Base-by-base conservation (phyloP, 2,113 vertebrate genomes). In the Cololabis saira region DNA sequence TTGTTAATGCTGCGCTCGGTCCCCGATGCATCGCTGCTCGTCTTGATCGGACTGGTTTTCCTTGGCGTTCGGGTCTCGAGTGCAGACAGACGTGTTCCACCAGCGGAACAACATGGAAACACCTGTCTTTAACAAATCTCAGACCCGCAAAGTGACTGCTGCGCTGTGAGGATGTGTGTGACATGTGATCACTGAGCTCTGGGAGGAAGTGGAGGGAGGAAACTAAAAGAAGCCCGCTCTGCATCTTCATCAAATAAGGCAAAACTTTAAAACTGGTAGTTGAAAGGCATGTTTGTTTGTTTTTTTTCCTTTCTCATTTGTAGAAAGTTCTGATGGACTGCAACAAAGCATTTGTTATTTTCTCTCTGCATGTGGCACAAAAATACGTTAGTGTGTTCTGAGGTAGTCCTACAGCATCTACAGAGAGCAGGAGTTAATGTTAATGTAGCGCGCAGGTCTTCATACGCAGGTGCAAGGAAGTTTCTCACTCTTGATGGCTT, bases 321-420 rank as follows among this genome's bases (percentile, higher is more conserved):
- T 27, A 5, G 24, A 27, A 2, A 27, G 2, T 49, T 63, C 14
- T 13, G 12, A 45, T 27, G 17, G 13, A 41, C 21, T 44, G 1
- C 1, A 10, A n/a, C 4, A 11, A 3, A n/a, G 14, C 49, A 7
- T 37, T 37, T 37, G 33, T 37, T 37, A 37, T 37, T 37, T 37
- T 37, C 33, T 3, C 33, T 37, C n/a, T 19, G 17, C 16, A 12
- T 2, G 13, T 16, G 43, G 12, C 24, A n/a, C 3, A n/a, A 3
- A 56, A 56, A 41, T 14, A 22, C 5, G 17, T 63, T 43, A n/a
- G 6, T n/a, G 30, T 66, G 53, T 80, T 69, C 81, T 90, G 91
- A 92, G 90, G 91, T 92, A 91, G 92, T 83, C 82, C 81, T 68
- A 66, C 60, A 61, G 47, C 40, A 37, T 37, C 18, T 81, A 80